Conservation (phyloP, 2,888 invertebrate genomes). For the Hesperia comma region DNA sequence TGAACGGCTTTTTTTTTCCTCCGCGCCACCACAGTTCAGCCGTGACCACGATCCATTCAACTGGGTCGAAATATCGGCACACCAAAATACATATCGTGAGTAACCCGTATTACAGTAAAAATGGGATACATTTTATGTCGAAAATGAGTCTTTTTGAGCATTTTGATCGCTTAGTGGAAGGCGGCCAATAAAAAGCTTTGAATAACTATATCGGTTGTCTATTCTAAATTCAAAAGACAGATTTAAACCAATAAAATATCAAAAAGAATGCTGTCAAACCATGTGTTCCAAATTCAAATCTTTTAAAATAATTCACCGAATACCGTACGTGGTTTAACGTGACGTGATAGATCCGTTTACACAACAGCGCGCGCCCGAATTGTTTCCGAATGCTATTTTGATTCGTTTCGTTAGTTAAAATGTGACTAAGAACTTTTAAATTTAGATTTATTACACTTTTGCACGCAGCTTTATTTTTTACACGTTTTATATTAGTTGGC, state of each 20-base stretch:
- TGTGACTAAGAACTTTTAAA: not conserved
- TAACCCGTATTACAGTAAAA: too few relatives aligned
- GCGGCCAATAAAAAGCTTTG: too few relatives aligned
- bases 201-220: too few relatives aligned
- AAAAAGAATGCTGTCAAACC: not conserved
- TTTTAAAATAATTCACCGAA: constrained; percentile 9
- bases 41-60: too few relatives aligned
- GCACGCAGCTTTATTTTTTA: not conserved
- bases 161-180: too few relatives aligned
- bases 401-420: constrained; percentile 3
- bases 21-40: too few relatives aligned
- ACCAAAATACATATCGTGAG: too few relatives aligned
- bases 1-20: too few relatives aligned
- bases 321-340: not conserved
- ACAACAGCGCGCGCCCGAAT: constrained; percentile 5
- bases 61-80: too few relatives aligned
- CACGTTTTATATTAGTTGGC: too few relatives aligned
- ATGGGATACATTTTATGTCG: too few relatives aligned
- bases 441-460: constrained; percentile 3
- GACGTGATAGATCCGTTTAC: constrained; percentile 9
- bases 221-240: not conserved
- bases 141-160: too few relatives aligned
- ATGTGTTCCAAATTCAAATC: constrained; percentile 1
- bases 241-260: not conserved
- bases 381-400: constrained; percentile 13